These are phyloP conservation scores for Leptobrachium ailaonicum DNA, from an alignment of 2,113 vertebrate genomes.

Conservation along the genomic window DNA sequence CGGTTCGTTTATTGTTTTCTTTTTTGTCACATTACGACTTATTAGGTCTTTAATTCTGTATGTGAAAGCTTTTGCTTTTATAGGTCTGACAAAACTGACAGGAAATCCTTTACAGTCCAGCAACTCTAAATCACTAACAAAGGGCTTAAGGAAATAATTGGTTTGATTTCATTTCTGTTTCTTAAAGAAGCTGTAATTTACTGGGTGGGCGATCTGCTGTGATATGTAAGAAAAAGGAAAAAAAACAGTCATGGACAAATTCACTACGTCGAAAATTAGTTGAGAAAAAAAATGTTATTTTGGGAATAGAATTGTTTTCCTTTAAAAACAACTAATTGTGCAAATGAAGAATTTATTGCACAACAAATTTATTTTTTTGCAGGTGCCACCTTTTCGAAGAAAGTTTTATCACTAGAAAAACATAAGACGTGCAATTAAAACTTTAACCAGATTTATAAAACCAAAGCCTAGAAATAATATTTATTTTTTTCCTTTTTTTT, in stretches of 20 bases:
- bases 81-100: conserved; percentile 46
- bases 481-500: too few relatives aligned
- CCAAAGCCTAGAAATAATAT: too few relatives aligned
- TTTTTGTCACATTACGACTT: conserved; percentile 44
- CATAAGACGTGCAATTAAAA: too few relatives aligned
- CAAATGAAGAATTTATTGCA: conserved; percentile 41
- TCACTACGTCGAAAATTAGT: conserved; percentile 24
- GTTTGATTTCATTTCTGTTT: conserved; percentile 50
- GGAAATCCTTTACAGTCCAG: conserved; percentile 49
- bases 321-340: conserved; percentile 42
- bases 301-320: not conserved
- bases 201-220: conserved; percentile 44
- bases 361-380: not conserved
- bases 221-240: conserved; percentile 41
- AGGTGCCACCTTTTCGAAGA: not conserved
- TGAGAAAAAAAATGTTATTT: conserved; percentile 25
- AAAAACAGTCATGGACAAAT: conserved; percentile 33
- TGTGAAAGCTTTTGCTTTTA: conserved; percentile 37
- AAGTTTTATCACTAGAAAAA: not conserved
- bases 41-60: conserved; percentile 36
- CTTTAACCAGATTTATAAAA: too few relatives aligned
- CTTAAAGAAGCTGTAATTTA: conserved; percentile 47
- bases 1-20: conserved; percentile 25
- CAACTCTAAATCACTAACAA: conserved; percentile 50
- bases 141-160: conserved; percentile 49